Percentiles rank a stretch among this genome's conserved stretches.
These are phyloP conservation scores for Elysia crispata DNA, from an alignment of 2,888 invertebrate species.

Conservation along the genomic window DNA sequence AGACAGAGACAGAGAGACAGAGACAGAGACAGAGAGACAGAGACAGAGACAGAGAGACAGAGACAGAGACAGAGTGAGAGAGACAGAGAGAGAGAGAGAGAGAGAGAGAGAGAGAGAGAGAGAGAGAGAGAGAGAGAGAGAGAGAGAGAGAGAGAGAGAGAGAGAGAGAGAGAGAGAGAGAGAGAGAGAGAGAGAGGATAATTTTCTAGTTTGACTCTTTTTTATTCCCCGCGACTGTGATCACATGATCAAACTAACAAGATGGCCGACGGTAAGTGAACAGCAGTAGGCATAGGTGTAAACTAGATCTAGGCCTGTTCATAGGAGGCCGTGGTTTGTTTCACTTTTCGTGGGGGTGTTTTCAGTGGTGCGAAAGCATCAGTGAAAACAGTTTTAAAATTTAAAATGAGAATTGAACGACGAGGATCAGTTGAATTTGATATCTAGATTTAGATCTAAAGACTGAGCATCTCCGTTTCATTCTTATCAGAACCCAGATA, in stretches of 20 bases:
- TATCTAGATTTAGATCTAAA: no score
- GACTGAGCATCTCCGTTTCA: no score
- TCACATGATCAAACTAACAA: not conserved
- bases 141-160: conserved; percentile 19
- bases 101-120: conserved; percentile 1
- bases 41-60: no score
- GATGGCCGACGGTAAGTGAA: not conserved
- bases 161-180: conserved; percentile 17
- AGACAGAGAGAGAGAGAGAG: not conserved
- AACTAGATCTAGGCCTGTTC: not conserved
- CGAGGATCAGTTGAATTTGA: no score
- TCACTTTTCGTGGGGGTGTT: not conserved
- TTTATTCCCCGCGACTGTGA: no score
- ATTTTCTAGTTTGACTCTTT: no score
- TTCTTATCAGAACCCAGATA: no score
- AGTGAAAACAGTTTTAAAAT: not conserved
- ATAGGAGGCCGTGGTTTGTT: not conserved
- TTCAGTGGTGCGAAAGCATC: not conserved
- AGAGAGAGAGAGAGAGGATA: no score
- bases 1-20: no score
- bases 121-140: conserved; percentile 19
- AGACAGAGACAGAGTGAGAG: no score
- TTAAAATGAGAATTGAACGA: no score
- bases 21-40: no score
- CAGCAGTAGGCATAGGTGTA: not conserved